A percentile compares a stretch with the other conserved stretches of the same genome.
These are phyloP conservation scores for Calameuta filiformis DNA, from an alignment of 2,888 invertebrate genomes.

Conservation along the genomic window DNA sequence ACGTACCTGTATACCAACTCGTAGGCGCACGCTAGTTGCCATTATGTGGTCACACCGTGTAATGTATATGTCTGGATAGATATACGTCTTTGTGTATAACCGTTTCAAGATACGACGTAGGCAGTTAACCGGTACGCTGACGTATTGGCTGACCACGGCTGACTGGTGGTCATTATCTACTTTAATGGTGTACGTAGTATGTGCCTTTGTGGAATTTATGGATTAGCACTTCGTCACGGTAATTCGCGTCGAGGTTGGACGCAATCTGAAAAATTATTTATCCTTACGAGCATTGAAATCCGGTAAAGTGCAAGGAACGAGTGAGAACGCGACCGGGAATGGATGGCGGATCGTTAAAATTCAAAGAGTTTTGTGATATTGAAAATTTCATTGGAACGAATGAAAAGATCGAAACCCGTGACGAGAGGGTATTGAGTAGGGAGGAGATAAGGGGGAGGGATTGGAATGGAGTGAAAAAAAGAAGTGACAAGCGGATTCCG, in stretches of 20 bases:
- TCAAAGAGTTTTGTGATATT: background rate
- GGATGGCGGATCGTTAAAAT: background rate
- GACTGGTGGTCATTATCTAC: background rate
- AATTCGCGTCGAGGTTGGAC: background rate
- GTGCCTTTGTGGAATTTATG: background rate
- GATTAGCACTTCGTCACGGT: background rate
- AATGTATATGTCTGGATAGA: slow-evolving; percentile 5
- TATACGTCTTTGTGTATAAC: background rate
- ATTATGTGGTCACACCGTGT: slow-evolving; percentile 26
- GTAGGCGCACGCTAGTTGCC: slow-evolving; percentile 28
- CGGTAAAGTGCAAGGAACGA: background rate
- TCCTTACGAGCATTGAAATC: background rate
- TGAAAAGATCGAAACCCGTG: background rate
- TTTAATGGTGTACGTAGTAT: background rate
- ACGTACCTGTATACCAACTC: slow-evolving; percentile 8
- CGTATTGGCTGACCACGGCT: background rate
- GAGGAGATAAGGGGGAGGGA: background rate
- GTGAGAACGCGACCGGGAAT: background rate
- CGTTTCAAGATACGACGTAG: background rate
- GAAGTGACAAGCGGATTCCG: slow-evolving; percentile 9
- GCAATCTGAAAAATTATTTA: background rate
- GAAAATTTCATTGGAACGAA: background rate
- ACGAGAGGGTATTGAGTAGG: background rate
- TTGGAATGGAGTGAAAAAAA: slow-evolving; percentile 5
- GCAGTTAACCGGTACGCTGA: background rate